Conservation (phyloP, 2,888 invertebrate genomes). For the Cryptocheilus praepositus region DNA sequence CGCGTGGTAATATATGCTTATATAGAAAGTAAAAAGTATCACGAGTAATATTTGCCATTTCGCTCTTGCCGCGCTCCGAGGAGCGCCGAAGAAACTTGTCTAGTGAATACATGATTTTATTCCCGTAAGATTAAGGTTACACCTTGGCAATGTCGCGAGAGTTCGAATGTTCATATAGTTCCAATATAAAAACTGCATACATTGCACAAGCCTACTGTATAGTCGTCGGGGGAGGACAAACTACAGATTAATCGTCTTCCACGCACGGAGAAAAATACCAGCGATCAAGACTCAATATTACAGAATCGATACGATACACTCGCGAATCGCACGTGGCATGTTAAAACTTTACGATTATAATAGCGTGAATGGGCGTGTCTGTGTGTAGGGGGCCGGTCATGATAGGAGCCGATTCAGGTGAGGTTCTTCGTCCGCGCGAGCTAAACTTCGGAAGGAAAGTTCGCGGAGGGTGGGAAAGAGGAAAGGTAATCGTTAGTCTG, state of each 20-base stretch:
- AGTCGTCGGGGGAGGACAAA: slow-evolving; percentile 33
- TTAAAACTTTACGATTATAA: neutral
- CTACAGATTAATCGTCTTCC: slow-evolving; percentile 28
- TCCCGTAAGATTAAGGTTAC: no score
- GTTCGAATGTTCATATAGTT: no score
- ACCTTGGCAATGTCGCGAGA: no score
- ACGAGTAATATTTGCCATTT: no score
- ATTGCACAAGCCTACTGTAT: slow-evolving; percentile 58
- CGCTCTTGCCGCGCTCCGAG: no score
- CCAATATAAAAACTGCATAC: slow-evolving; percentile 5
- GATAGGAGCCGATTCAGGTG: neutral
- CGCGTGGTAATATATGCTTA: no score
- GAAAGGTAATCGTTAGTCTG: neutral
- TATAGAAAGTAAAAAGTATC: no score
- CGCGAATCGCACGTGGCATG: neutral
- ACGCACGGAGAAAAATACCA: slow-evolving; percentile 29
- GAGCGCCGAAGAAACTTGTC: no score
- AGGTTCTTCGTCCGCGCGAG: neutral
- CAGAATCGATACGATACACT: slow-evolving; percentile 18
- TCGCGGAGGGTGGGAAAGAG: neutral
- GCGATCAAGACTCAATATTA: slow-evolving; percentile 7
- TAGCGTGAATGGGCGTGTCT: neutral
- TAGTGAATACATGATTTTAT: no score
- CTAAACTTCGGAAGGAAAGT: neutral
- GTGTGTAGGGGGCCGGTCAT: neutral